Conservation (phyloP, 2,888 invertebrate genomes). For the Oscheius myriophilus region DNA sequence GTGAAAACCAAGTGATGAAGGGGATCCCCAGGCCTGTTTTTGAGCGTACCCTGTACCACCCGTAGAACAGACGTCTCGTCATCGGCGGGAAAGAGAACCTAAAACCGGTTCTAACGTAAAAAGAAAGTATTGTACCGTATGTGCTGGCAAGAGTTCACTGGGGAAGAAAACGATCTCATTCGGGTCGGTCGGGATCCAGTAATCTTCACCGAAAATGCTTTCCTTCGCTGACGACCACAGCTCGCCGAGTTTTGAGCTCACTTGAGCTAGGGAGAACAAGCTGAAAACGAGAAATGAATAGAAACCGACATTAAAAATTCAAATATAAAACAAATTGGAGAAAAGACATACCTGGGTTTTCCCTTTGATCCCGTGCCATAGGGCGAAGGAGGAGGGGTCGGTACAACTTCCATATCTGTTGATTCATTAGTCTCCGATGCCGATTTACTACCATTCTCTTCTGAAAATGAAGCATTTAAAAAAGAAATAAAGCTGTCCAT, state of each 20-base stretch:
- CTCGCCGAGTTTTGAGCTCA: conserved; percentile 59
- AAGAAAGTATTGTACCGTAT: conserved; percentile 36
- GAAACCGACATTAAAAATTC: no score
- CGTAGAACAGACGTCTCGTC: conserved; percentile 38
- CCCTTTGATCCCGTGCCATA: conserved; percentile 26
- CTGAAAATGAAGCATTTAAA: no score
- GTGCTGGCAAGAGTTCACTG: conserved; percentile 55
- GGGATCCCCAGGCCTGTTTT: conserved; percentile 53
- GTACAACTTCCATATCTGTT: conserved; percentile 35
- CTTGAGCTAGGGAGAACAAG: conserved; percentile 62
- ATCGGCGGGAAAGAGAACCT: conserved; percentile 38
- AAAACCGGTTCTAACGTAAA: conserved; percentile 1
- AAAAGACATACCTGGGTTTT: conserved; percentile 37
- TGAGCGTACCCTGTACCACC: conserved; percentile 61
- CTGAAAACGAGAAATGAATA: conserved; percentile 50
- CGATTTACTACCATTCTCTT: conserved; percentile 1
- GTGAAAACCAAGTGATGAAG: conserved; percentile 61
- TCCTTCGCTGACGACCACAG: conserved; percentile 62
- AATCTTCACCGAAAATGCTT: conserved; percentile 63
- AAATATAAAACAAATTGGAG: conserved; percentile 33
- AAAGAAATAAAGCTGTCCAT: background rate
- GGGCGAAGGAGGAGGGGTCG: conserved; percentile 49
- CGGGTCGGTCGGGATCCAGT: conserved; percentile 64
- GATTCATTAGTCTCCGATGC: background rate
- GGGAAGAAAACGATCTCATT: conserved; percentile 65